Evolutionary conservation across 2,113 vertebrate species (phyloP).

Genomic region (Malaclemys terrapin): DNA sequence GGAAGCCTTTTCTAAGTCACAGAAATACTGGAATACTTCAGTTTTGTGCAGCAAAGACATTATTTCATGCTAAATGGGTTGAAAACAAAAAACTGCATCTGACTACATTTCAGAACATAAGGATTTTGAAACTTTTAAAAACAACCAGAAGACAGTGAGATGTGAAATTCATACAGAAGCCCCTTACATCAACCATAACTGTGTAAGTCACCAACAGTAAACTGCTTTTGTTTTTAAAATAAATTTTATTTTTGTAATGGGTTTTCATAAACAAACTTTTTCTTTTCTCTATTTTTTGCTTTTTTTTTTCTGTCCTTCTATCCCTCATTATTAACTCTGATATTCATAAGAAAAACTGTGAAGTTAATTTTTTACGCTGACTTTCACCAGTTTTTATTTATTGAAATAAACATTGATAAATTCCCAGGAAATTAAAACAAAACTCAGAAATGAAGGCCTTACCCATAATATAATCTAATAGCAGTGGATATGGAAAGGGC

Average conservation of each 20-base stretch:
- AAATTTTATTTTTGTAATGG: not conserved
- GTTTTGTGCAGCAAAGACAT: not conserved
- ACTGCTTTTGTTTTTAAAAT: not conserved
- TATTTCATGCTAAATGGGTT: not conserved
- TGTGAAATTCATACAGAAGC: not conserved
- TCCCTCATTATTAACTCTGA: not conserved
- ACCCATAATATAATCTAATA: rapidly evolving
- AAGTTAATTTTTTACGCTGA: not conserved
- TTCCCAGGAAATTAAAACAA: not conserved
- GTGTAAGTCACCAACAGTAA: not conserved
- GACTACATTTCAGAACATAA: not conserved
- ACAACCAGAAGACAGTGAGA: not conserved
- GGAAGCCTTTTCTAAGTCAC: not conserved
- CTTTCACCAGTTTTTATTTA: not conserved
- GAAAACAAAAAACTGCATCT: not conserved
- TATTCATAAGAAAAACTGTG: not conserved
- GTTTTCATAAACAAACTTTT: not conserved
- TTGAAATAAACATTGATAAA: not conserved
- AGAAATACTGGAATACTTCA: not conserved
- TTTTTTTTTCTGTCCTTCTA: not conserved
- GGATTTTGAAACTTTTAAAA: not conserved
- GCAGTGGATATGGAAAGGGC: not conserved
- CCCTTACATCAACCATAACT: not conserved
- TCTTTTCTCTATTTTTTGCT: not conserved
- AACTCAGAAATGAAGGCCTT: rapidly evolving